Evolutionary conservation across 2,888 invertebrate genomes (phyloP).

Genomic region (Mesorhabditis spiculigera): DNA sequence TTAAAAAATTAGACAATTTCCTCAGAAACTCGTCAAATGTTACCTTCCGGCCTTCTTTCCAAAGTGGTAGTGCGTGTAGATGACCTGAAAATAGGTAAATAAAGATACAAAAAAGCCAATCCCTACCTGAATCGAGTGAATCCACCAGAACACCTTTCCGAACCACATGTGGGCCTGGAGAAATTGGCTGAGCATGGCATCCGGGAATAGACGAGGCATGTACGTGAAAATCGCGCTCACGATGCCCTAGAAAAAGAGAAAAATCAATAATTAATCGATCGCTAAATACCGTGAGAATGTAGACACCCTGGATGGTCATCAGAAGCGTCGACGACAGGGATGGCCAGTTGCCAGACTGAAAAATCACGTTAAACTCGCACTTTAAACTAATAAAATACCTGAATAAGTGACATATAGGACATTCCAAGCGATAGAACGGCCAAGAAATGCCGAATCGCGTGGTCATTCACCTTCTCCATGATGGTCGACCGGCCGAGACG

Average conservation of each 20-base stretch:
- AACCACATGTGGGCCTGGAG: background rate
- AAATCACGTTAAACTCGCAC: background rate
- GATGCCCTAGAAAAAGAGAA: background rate
- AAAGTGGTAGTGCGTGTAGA: no score
- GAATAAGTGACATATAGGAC: background rate
- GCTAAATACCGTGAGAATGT: background rate
- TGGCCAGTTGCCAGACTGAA: background rate
- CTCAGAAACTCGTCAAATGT: no score
- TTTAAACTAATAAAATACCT: background rate
- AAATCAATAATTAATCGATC: no score
- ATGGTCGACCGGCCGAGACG: background rate
- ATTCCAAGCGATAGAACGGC: background rate
- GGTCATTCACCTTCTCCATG: background rate
- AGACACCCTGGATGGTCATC: background rate
- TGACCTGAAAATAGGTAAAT: no score
- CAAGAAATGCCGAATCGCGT: background rate
- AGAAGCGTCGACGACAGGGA: background rate
- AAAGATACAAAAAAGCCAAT: background rate
- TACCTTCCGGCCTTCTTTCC: no score
- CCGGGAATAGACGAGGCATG: background rate
- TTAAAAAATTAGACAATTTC: no score
- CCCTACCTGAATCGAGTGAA: background rate
- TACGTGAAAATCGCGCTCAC: background rate
- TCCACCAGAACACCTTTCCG: constrained; percentile 1
- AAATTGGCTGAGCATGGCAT: background rate